A percentile compares a stretch with the other conserved stretches of the same genome.
Conservation (phyloP, 1,140 invertebrate species). For the Bombus superbus region DNA sequence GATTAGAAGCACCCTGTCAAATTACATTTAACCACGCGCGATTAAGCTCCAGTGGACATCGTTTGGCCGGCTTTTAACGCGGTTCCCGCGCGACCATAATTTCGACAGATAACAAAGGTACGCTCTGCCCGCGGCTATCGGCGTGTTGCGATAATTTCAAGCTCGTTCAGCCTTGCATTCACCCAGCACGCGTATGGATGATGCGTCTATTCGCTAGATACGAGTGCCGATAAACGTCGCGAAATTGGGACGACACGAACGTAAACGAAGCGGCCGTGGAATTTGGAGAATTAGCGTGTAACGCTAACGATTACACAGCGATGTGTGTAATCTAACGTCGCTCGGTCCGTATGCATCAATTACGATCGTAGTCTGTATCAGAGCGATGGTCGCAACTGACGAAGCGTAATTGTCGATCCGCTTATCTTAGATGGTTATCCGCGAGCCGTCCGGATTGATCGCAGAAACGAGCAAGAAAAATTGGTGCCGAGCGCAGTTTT, state of each 20-base stretch:
- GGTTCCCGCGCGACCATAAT: slow-evolving; percentile 23
- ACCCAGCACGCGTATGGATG: background rate
- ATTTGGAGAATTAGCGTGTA: slow-evolving; percentile 40
- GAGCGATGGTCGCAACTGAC: background rate
- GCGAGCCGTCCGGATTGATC: background rate
- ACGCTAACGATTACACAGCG: background rate
- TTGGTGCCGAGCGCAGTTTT: background rate
- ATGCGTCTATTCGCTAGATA: slow-evolving; percentile 23
- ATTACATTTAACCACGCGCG: background rate
- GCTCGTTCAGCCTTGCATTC: background rate
- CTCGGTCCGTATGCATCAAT: background rate
- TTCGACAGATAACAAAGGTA: slow-evolving; percentile 32
- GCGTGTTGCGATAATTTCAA: slow-evolving; percentile 6
- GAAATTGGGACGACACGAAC: slow-evolving; percentile 40
- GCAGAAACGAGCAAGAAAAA: background rate
- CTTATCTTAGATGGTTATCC: background rate
- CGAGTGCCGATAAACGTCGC: slow-evolving; percentile 26
- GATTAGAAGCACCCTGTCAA: slow-evolving; percentile 13
- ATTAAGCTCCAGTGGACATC: background rate
- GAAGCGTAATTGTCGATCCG: background rate
- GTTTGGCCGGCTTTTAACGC: slow-evolving; percentile 7
- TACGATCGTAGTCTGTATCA: background rate
- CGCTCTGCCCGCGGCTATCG: slow-evolving; percentile 21
- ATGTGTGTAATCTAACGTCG: slow-evolving; percentile 29
- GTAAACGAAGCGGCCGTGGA: slow-evolving; percentile 11